Evolutionary conservation across 2,888 invertebrate genomes (phyloP).

Genomic region (Brachyopa scutellaris): DNA sequence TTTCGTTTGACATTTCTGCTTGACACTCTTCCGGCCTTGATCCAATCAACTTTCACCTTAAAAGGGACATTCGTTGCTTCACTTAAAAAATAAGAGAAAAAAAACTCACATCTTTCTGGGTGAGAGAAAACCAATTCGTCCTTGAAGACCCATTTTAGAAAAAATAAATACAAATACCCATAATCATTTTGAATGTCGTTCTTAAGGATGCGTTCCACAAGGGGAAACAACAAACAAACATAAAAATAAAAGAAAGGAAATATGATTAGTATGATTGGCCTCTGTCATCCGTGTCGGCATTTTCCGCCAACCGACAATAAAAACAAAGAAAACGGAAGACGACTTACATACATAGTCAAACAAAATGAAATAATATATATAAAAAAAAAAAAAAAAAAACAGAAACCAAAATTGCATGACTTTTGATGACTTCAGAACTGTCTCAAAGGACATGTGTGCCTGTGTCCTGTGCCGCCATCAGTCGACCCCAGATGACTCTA

Average conservation of each 20-base stretch:
- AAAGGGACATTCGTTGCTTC: constrained; percentile 8
- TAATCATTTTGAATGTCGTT: constrained; percentile 59
- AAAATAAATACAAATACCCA: constrained; percentile 1
- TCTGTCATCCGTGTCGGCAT: constrained; percentile 67
- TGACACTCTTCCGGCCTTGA: constrained; percentile 50
- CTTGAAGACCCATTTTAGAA: constrained; percentile 50
- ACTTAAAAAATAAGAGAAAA: not conserved
- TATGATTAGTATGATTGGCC: constrained; percentile 62
- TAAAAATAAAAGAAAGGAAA: constrained; percentile 26
- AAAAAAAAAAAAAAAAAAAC: constrained; percentile 16
- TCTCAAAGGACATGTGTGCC: constrained; percentile 59
- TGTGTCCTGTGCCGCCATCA: constrained; percentile 34
- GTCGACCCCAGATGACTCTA: constrained; percentile 69
- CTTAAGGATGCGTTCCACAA: constrained; percentile 39
- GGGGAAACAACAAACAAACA: constrained; percentile 45
- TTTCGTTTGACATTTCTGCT: not conserved
- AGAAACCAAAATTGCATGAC: constrained; percentile 69
- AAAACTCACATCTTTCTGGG: constrained; percentile 48
- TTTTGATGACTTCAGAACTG: constrained; percentile 57
- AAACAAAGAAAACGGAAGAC: constrained; percentile 68
- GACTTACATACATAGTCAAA: constrained; percentile 22
- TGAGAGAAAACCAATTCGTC: constrained; percentile 57
- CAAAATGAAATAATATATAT: not conserved
- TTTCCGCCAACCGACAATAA: constrained; percentile 63
- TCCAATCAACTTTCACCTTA: constrained; percentile 69